Percentiles rank a stretch among this genome's conserved stretches.
Conservation (phyloP, 2,797 vertebrate species). For the Cyclura pinguis region DNA sequence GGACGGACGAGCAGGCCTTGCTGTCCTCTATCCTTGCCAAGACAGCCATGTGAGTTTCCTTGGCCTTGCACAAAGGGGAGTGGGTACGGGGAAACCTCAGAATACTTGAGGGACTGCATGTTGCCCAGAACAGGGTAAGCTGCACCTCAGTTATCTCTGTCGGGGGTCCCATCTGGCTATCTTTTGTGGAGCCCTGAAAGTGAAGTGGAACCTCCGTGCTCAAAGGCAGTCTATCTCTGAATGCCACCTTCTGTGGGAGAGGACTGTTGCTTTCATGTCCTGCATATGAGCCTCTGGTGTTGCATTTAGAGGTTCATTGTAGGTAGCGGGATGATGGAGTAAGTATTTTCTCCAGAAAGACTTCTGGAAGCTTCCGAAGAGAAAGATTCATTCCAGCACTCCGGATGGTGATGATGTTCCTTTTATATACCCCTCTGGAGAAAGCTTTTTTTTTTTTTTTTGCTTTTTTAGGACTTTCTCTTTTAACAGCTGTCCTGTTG, state of each 20-base stretch:
- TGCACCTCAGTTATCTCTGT: rapidly evolving
- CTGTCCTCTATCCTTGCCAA: slow-evolving; percentile 93
- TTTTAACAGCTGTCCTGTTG: too few relatives aligned
- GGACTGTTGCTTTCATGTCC: not conserved
- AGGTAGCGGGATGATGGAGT: not conserved
- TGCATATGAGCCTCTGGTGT: not conserved
- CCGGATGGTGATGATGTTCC: too few relatives aligned
- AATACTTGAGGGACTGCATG: too few relatives aligned
- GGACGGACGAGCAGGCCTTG: slow-evolving; percentile 93
- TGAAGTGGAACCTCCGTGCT: not conserved
- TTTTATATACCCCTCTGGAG: too few relatives aligned
- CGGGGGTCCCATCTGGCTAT: rapidly evolving
- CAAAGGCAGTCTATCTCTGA: not conserved
- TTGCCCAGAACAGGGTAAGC: not conserved
- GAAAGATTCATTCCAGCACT: too few relatives aligned
- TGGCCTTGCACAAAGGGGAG: not conserved
- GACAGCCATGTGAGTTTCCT: slow-evolving; percentile 88
- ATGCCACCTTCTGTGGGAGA: too few relatives aligned
- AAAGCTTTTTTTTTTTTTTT: too few relatives aligned
- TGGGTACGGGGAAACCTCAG: rapidly evolving
- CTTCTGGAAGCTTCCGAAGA: not conserved
- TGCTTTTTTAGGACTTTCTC: too few relatives aligned
- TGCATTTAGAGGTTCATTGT: too few relatives aligned
- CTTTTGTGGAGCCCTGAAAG: rapidly evolving
- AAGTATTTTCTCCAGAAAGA: not conserved